These are phyloP conservation scores for Thecocarcelia acutangulata DNA, from an alignment of 2,888 invertebrate species.

Conservation along the genomic window DNA sequence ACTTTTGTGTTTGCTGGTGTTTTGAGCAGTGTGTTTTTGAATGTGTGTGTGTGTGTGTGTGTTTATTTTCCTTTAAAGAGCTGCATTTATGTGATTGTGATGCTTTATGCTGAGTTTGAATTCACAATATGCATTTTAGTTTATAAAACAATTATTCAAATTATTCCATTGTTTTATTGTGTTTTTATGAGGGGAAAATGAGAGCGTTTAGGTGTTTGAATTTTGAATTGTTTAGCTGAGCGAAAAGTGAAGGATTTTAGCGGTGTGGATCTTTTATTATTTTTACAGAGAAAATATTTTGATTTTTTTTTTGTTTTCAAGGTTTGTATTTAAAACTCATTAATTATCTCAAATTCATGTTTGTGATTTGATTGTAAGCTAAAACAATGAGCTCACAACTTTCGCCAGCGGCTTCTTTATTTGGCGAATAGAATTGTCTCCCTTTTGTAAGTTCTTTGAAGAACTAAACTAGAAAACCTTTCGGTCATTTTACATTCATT, in stretches of 20 bases:
- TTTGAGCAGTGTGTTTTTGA: neutral
- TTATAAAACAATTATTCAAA: constrained; percentile 34
- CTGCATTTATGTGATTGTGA: neutral
- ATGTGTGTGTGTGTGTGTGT: neutral
- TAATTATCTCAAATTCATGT: too few relatives aligned
- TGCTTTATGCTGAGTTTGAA: constrained; percentile 8
- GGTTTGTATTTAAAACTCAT: too few relatives aligned
- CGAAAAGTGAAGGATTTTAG: neutral
- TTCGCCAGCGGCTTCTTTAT: too few relatives aligned
- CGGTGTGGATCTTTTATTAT: neutral
- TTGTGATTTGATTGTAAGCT: too few relatives aligned
- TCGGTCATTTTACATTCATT: too few relatives aligned
- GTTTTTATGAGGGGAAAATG: neutral
- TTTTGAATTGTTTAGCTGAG: neutral
- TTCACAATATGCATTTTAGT: constrained; percentile 29
- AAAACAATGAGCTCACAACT: too few relatives aligned
- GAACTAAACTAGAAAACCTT: too few relatives aligned
- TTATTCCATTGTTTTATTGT: constrained; percentile 8
- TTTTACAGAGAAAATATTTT: neutral
- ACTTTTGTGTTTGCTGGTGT: too few relatives aligned
- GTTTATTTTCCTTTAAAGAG: neutral
- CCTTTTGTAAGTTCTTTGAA: too few relatives aligned
- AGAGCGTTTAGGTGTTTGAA: neutral
- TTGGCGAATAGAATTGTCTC: too few relatives aligned
- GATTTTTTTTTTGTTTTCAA: too few relatives aligned